Evolutionary conservation across 2,888 invertebrate genomes (phyloP).

Genomic region (Drosophila nigricruria): DNA sequence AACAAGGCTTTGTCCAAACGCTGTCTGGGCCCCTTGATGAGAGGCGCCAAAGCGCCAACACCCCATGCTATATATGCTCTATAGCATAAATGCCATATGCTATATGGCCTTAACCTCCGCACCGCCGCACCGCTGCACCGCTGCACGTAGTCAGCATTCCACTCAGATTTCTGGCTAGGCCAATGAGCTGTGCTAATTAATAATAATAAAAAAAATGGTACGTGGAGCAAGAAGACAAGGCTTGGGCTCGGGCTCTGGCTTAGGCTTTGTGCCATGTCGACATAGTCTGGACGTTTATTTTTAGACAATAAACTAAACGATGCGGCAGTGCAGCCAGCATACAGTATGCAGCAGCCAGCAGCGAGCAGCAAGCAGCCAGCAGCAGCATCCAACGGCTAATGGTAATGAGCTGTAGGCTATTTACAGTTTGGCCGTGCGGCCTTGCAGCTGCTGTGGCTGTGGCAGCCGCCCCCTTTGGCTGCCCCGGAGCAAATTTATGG

Average conservation of each 20-base stretch:
- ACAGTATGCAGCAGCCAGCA: slow-evolving; percentile 26
- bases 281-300: slow-evolving; percentile 62
- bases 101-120: slow-evolving; percentile 32
- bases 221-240: slow-evolving; percentile 56
- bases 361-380: slow-evolving; percentile 31
- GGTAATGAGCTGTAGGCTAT: slow-evolving; percentile 78
- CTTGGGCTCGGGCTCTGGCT: slow-evolving; percentile 2
- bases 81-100: slow-evolving; percentile 26
- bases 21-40: slow-evolving; percentile 73
- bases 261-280: slow-evolving; percentile 40
- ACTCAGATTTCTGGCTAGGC: slow-evolving; percentile 60
- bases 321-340: slow-evolving; percentile 48
- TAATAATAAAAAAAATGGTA: slow-evolving; percentile 66
- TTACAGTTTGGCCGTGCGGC: slow-evolving; percentile 69
- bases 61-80: slow-evolving; percentile 50
- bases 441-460: slow-evolving; percentile 54
- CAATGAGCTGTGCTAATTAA: slow-evolving; percentile 71
- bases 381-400: slow-evolving; percentile 59
- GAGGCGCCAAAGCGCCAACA: slow-evolving; percentile 81
- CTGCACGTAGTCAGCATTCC: slow-evolving; percentile 63
- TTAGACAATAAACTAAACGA: slow-evolving; percentile 72
- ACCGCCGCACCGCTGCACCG: slow-evolving; percentile 7
- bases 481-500: slow-evolving; percentile 63
- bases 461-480: slow-evolving; percentile 36
- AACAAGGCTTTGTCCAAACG: slow-evolving; percentile 75